phyloP scores from a whole-genome alignment of 30 jellyfish, hydroid and myxozoan genomes.

The Mastigias papua region DNA sequence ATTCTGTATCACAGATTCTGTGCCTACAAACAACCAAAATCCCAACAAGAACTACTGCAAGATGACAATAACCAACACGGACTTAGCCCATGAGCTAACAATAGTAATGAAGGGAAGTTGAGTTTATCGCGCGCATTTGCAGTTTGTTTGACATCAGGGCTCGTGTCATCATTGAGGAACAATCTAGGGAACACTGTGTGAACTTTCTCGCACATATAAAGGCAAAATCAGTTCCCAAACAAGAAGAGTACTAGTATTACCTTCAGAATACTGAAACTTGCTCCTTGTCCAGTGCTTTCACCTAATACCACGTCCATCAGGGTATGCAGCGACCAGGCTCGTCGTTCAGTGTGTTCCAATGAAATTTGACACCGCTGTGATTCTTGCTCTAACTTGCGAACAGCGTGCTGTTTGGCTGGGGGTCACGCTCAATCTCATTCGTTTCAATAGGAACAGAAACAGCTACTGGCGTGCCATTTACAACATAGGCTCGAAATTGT shows the following conservation, averaged over 20 bases:
- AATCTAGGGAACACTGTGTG: neutral
- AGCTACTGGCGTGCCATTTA: neutral
- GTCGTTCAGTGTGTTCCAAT: slow-evolving; percentile 46
- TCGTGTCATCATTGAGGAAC: too few relatives aligned
- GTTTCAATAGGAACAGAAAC: neutral
- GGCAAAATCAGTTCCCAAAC: neutral
- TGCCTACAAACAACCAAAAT: too few relatives aligned
- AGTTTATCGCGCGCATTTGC: neutral
- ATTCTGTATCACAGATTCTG: too few relatives aligned
- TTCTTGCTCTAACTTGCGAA: slow-evolving; percentile 23
- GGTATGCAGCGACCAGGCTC: neutral
- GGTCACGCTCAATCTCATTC: slow-evolving; percentile 30
- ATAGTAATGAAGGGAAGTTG: neutral
- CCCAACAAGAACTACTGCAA: too few relatives aligned
- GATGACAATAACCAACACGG: too few relatives aligned
- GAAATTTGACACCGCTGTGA: slow-evolving; percentile 61
- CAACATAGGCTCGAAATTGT: neutral
- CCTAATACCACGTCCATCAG: neutral
- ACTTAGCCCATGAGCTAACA: too few relatives aligned
- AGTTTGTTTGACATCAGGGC: neutral
- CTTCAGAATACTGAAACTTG: slow-evolving; percentile 6
- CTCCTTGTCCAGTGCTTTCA: neutral
- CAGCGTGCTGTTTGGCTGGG: slow-evolving; percentile 23
- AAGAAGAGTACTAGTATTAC: neutral
- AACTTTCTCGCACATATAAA: too few relatives aligned